Evolutionary conservation across 1,140 invertebrate genomes (phyloP), one percentile per base, ranked within the genome.

Genomic region (Myzus persicae): DNA sequence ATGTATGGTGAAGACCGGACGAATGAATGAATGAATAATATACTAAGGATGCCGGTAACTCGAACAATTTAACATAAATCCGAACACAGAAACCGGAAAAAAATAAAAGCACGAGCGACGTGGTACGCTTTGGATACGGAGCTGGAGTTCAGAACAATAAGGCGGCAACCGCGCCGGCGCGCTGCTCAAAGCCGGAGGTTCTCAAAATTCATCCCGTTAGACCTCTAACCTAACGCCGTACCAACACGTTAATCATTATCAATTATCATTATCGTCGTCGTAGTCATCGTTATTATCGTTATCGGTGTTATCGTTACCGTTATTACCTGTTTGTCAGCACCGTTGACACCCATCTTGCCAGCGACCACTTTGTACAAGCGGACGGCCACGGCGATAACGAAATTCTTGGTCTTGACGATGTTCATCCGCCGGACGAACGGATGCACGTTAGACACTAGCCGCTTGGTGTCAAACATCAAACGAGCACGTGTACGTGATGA

Each of bases 341-440:
- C 38, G 81, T 85, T 84, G 3, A 93, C 91, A 85, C 91, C 91
- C 91, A 93, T 93, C 40, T n/a, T 93, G 91, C 91, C 44, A 46
- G 81, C 81, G 20, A 93, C 76, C 46, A 85, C 91, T 82, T 93
- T 93, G 81, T 85, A 93, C 44, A 93, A 48, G 46, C 81, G 91
- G 31, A 84, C 76, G 46, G 81, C 91, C 46, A 93, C 81, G 36
- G 91, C 46, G 11, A 93, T 20, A 46, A 93, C 81, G 46, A 93
- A 85, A 85, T 93, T 93, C 26, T 93, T 93, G 22, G 91, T 93
- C 26, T 93, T 93, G 76, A 54, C 24, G 44, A 93, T 93, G 46
- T 54, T 93, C 91, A 93, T 93, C 76, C 91, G 91, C 24, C 48
- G 46, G 76, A 93, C 20, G 36, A 54, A 84, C 38, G 91, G 31